Evolutionary conservation across 2,113 vertebrate species (phyloP), one percentile per base, ranked within the genome.

Genomic region (Megaleporinus macrocephalus): DNA sequence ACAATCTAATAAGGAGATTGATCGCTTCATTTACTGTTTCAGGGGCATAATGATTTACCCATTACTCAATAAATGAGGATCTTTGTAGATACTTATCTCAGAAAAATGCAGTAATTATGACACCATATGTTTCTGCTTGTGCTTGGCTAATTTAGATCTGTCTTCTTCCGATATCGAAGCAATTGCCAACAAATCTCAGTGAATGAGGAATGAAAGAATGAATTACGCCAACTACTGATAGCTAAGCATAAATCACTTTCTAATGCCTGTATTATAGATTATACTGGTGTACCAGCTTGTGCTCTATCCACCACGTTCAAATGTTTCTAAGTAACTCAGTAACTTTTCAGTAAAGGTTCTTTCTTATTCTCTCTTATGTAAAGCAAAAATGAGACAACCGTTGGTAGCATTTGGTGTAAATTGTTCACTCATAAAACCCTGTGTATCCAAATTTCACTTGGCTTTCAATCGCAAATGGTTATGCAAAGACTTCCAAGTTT

Each of bases 1-100:
- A 77, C 61, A 73, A 26, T 24, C 30, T 76, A 47, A 73, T 83
- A 22, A 80, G 36, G 26, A 22, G 41, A 51, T 73, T 80, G n/a
- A 72, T 51, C 59, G 57, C 36, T 62, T 30, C 26, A 51, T 61
- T 72, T 72, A 30, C 10, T 80, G 53, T 44, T 15, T 70, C 33
- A 70, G 55, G 63, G 27, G 5, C 27, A 24, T 69, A 69, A 75
- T 75, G 14, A 66, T 72, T 73, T 73, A 74, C 57, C 0, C 18
- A n/a, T 47, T n/a, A 49, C 44, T 41, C 33, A 66, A 29, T 24
- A 5, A 81, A 69, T 44, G 1, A 68, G 18, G n/a, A 5, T 69
- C 4, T 27, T 51, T 27, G 62, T 33, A 57, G 22, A n/a, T 0
- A 27, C 68, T 68, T 18, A 41, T 66, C 9, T 36, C n/a, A 66